Percentiles rank a stretch among this genome's conserved stretches.
These are phyloP conservation scores for Notarius lentiginosus DNA, from an alignment of 2,113 vertebrate genomes.

Conservation along the genomic window DNA sequence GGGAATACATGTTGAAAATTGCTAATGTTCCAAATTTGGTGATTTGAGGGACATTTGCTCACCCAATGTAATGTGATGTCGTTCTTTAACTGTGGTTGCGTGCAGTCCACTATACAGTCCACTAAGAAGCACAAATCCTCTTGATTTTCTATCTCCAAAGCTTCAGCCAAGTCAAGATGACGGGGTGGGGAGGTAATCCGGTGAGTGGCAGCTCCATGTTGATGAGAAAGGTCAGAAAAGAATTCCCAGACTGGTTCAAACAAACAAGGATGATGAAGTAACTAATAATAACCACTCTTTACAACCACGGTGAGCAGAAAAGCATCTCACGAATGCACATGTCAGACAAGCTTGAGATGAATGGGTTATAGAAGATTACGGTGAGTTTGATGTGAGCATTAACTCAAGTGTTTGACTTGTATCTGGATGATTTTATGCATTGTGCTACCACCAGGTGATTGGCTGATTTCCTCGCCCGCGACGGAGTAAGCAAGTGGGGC, in stretches of 20 bases:
- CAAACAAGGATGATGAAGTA: neutral
- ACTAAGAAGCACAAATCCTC: neutral
- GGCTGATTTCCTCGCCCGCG: too few species aligned
- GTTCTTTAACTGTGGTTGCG: neutral
- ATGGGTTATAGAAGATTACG: neutral
- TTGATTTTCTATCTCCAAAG: neutral
- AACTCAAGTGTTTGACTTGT: too few species aligned
- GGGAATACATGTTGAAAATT: neutral
- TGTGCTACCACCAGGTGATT: too few species aligned
- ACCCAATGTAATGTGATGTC: too few species aligned
- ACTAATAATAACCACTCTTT: neutral
- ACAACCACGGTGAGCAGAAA: neutral
- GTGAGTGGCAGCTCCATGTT: neutral
- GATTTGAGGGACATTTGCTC: neutral
- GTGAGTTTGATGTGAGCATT: neutral
- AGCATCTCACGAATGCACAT: neutral
- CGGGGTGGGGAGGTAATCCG: neutral
- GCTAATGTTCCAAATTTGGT: neutral
- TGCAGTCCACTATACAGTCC: neutral
- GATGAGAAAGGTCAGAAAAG: neutral
- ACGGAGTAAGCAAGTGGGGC: too few species aligned
- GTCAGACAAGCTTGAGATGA: neutral
- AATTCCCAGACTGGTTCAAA: neutral
- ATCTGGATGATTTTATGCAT: too few species aligned
- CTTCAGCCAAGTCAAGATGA: neutral